Percentiles rank a stretch among this genome's conserved stretches.
Evolutionary conservation across 2,888 invertebrate species (phyloP).

Genomic region (Liopterus haemorrhoidalis): DNA sequence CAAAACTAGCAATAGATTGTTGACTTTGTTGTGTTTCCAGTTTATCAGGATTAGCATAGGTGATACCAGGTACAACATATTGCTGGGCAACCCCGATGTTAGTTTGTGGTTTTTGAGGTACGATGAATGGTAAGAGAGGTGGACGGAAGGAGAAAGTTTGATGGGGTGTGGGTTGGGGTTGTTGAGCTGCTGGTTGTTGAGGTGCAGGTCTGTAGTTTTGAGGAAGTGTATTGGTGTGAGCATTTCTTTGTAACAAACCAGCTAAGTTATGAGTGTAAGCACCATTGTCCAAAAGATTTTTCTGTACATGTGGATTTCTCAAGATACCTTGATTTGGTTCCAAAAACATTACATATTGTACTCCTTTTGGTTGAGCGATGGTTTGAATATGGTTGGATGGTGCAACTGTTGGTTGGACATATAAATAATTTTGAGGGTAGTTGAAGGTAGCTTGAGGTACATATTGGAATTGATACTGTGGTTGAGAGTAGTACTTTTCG

Average conservation of each 20-base stretch:
- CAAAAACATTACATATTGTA: conserved; percentile 42
- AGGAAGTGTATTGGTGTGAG: conserved; percentile 16
- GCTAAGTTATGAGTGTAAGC: conserved; percentile 11
- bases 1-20: conserved; percentile 33
- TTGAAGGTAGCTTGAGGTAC: conserved; percentile 35
- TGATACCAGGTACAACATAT: conserved; percentile 11
- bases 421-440: conserved; percentile 39
- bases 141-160: too few species aligned
- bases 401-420: conserved; percentile 35
- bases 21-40: conserved; percentile 13
- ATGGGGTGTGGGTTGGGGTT: conserved; percentile 7
- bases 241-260: conserved; percentile 12
- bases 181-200: conserved; percentile 10
- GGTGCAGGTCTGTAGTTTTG: conserved; percentile 16
- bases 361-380: conserved; percentile 37
- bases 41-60: conserved; percentile 12
- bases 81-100: conserved; percentile 12
- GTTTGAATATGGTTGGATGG: conserved; percentile 39
- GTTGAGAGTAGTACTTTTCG: conserved; percentile 33
- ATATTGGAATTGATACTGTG: conserved; percentile 34
- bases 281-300: conserved; percentile 3
- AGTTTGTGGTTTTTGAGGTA: conserved; percentile 18
- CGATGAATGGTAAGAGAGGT: conserved; percentile 18
- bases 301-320: conserved; percentile 24
- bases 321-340: conserved; percentile 29